Evolutionary conservation across 2,888 invertebrate species (phyloP), one percentile per base, ranked within the genome.

Genomic region (Eristalis tenax): DNA sequence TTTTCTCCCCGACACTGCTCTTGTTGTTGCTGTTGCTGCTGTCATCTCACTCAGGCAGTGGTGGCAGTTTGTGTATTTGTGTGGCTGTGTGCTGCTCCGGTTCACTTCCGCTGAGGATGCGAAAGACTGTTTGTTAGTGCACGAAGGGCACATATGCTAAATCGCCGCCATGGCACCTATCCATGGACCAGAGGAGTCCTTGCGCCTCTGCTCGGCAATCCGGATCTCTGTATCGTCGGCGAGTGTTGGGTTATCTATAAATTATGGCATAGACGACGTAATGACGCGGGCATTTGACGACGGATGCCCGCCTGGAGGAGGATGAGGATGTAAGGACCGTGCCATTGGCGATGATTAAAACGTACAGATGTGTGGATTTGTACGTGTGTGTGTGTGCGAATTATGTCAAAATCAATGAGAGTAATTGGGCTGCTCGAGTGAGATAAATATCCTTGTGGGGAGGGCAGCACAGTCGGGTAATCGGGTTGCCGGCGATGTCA

Each of bases 371-470:
- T 28, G 32, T 26, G 4, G 10, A 43, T 35, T 32, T n/a, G 22
- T 22, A 15, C 5, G 32, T 6, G 15, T 18, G 32, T 8, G 32
- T 32, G 5, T 70, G 18, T 70, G 75, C 28, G 81, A 69, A 66
- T 78, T 80, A 79, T 87, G 83, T 87, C 87, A 76, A 69, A 83
- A 73, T 76, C 83, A 76, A 76, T 61, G 87, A 80, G 73, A 80
- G 79, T 83, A 87, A 87, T 87, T 87, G 87, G 83, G 76, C 79
- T 87, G 79, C 79, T 87, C 83, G 69, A 83, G 79, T 83, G 83
- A 83, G 76, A 87, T 76, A 80, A 87, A 83, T 83, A 79, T 79
- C 83, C 79, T 18, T 76, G 87, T 38, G 83, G 71, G 68, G 71
- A 68, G 76, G 69, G 32, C 18, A 18, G 32, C 18, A 18, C 3